Percentiles rank a stretch among this genome's conserved stretches.
Evolutionary conservation across 2,113 vertebrate genomes (phyloP).

Genomic region (Emydura subglobosa): DNA sequence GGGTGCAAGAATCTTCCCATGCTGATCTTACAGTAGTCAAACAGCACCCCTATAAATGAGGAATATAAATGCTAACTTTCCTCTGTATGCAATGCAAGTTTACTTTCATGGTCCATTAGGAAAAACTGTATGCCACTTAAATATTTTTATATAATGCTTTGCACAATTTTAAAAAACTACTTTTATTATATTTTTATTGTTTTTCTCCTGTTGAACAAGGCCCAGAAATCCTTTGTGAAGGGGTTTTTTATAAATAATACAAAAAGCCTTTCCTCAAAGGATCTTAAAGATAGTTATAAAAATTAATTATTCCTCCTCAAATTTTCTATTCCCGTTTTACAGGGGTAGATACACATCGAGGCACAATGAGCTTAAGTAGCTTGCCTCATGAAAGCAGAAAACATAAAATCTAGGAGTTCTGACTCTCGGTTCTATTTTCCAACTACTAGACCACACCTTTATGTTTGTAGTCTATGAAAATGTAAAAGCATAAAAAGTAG

Average conservation of each 20-base stretch:
- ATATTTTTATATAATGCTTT: neutral
- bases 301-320: neutral
- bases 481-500: neutral
- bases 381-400: neutral
- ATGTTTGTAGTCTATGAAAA: neutral
- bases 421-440: neutral
- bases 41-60: fast-evolving
- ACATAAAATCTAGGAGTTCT: no score
- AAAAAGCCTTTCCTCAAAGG: neutral
- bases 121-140: neutral
- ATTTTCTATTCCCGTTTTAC: neutral
- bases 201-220: neutral
- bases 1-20: neutral
- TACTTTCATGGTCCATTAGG: neutral
- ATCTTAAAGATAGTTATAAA: neutral
- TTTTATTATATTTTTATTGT: neutral
- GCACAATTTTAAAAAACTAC: no score
- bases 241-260: fast-evolving
- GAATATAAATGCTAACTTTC: neutral
- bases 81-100: neutral
- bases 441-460: neutral
- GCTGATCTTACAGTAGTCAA: no score
- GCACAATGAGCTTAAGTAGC: neutral
- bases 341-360: neutral
- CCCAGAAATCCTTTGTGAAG: neutral